Evolutionary conservation across 2,888 invertebrate species (phyloP).

Genomic region (Tortrix viridana): DNA sequence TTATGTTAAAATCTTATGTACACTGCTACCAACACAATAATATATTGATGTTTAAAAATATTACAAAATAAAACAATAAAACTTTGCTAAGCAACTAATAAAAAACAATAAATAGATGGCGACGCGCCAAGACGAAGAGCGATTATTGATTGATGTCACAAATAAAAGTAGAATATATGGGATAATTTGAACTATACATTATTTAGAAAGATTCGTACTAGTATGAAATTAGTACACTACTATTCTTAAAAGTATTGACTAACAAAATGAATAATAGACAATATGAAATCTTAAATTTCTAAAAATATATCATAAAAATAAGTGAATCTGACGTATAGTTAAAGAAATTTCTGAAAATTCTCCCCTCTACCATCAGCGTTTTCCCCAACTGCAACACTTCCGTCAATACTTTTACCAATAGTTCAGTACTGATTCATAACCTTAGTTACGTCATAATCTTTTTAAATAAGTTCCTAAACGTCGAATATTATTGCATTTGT

Average conservation of each 20-base stretch:
- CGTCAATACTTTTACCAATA: constrained; percentile 2
- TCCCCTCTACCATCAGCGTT: too few species aligned
- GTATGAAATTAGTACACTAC: neutral
- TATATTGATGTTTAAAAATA: constrained; percentile 55
- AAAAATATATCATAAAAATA: too few species aligned
- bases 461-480: constrained; percentile 9
- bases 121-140: constrained; percentile 45
- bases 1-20: constrained; percentile 80
- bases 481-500: constrained; percentile 9
- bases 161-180: constrained; percentile 31
- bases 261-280: neutral
- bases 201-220: constrained; percentile 10
- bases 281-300: too few species aligned
- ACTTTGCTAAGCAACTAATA: constrained; percentile 75
- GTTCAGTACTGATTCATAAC: constrained; percentile 1
- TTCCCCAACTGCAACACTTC: neutral
- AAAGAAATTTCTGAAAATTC: too few species aligned
- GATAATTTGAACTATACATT: constrained; percentile 3
- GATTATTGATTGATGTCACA: constrained; percentile 11
- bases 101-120: constrained; percentile 66
- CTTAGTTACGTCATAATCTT: constrained; percentile 8
- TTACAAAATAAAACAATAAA: constrained; percentile 61
- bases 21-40: constrained; percentile 71
- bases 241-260: constrained; percentile 9
- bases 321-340: too few species aligned